These are phyloP conservation scores for Platichthys stellatus DNA, from an alignment of 2,113 vertebrate genomes.

Conservation along the genomic window DNA sequence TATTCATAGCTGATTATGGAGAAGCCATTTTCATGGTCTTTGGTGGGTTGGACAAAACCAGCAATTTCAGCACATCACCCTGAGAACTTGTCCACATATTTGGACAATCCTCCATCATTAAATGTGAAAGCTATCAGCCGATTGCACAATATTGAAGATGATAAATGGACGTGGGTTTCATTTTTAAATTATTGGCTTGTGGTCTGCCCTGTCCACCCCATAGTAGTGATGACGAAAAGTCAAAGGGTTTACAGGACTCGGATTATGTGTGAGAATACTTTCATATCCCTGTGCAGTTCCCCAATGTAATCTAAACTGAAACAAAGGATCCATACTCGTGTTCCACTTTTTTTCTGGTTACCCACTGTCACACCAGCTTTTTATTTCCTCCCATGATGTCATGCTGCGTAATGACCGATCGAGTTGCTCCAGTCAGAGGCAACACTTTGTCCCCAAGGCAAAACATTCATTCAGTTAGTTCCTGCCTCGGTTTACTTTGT, in stretches of 20 bases:
- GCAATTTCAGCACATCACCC: too few relatives aligned
- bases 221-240: constrained; percentile 59
- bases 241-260: constrained; percentile 77
- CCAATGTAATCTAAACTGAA: constrained; percentile 63
- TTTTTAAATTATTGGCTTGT: not conserved
- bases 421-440: constrained; percentile 21
- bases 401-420: constrained; percentile 14
- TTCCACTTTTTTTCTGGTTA: constrained; percentile 32
- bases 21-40: too few relatives aligned
- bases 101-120: not conserved
- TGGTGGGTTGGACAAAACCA: too few relatives aligned
- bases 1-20: not conserved
- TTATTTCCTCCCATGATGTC: constrained; percentile 46
- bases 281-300: not conserved
- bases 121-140: not conserved
- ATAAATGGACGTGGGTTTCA: not conserved
- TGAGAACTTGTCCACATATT: too few relatives aligned
- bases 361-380: constrained; percentile 36
- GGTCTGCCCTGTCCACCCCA: not conserved
- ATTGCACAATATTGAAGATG: constrained; percentile 47
- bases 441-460: not conserved
- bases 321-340: not conserved
- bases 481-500: constrained; percentile 1
- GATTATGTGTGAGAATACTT: constrained; percentile 80
- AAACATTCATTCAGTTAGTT: not conserved